Evolutionary conservation across 2,113 vertebrate genomes (phyloP), one percentile per base, ranked within the genome.

Genomic region (Telmatochromis brichardi): DNA sequence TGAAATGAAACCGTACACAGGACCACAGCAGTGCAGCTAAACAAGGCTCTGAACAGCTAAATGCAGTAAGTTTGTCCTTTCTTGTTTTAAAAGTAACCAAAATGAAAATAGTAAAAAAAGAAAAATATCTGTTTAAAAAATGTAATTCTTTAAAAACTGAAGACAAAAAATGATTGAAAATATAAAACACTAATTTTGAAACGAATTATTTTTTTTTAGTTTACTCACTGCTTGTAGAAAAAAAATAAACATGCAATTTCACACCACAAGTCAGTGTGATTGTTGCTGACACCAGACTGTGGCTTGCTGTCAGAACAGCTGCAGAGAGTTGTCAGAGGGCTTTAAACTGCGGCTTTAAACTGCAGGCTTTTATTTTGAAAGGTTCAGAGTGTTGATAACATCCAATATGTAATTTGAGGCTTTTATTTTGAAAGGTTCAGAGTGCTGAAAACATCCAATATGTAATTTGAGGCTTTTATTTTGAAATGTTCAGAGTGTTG

Each of bases 351-450:
- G 2, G 33, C 33, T 37, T 65, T 37, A 65, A 1, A 65, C 60
- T 2, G 19, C 63, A 35, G 2, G 33, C 33, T 37, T 65, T 65
- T n/a, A 65, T 21, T 40, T 68, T 21, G 63, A 40, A 21, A 40
- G n/a, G 0, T 68, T 40, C 0, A 0, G 0, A 0, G 33, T 3
- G 11, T 13, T 8, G 10, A 0, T 0, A 40, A 3, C 11, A 14
- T 4, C 1, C 63, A 7, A 68, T 68, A 37, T 13, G 11, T 8
- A 21, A 37, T 13, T 68, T 13, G 11, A 21, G 11, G 63, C 33
- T 8, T 68, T 68, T n/a, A 21, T 40, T 40, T 68, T 21, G 33
- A 40, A 14, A 21, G 11, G 0, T 68, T 40, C 6, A 1, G 0
- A 1, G 31, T 4, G 4, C 7, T 8, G 10, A 0, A 0, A 40